A percentile compares a stretch with the other conserved stretches of the same genome.
These are phyloP conservation scores for Adelges cooleyi DNA, from an alignment of 1,140 invertebrate genomes.

Conservation along the genomic window DNA sequence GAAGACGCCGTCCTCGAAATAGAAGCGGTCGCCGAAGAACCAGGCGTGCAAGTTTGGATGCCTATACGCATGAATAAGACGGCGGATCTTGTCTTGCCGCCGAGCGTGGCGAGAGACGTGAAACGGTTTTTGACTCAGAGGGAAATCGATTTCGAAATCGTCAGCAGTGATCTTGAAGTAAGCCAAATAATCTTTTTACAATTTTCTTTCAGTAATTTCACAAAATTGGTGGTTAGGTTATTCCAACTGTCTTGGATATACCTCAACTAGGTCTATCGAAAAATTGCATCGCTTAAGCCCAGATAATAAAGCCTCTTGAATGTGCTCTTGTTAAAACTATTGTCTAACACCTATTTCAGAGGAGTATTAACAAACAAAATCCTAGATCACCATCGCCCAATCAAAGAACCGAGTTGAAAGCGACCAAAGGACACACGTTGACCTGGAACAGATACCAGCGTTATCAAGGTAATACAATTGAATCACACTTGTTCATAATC, in stretches of 20 bases:
- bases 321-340: too few species aligned
- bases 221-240: too few species aligned
- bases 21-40: conserved; percentile 38
- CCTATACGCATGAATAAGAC: conserved; percentile 45
- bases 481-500: conserved; percentile 30
- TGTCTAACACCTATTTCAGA: too few species aligned
- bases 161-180: conserved; percentile 63
- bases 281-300: too few species aligned
- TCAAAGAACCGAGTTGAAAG: conserved; percentile 45
- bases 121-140: conserved; percentile 50
- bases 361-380: conserved; percentile 55
- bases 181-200: background rate
- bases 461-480: conserved; percentile 34
- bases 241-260: too few species aligned
- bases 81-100: conserved; percentile 58
- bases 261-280: too few species aligned
- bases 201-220: too few species aligned
- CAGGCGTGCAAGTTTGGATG: conserved; percentile 46
- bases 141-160: conserved; percentile 51
- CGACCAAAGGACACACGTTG: conserved; percentile 33
- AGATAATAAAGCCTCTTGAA: too few species aligned
- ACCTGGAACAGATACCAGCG: conserved; percentile 36
- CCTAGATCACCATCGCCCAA: conserved; percentile 46
- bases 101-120: conserved; percentile 48
- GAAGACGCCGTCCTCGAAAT: conserved; percentile 30